Evolutionary conservation across 2,797 vertebrate species (phyloP).

Genomic region (Periophthalmus magnuspinnatus): DNA sequence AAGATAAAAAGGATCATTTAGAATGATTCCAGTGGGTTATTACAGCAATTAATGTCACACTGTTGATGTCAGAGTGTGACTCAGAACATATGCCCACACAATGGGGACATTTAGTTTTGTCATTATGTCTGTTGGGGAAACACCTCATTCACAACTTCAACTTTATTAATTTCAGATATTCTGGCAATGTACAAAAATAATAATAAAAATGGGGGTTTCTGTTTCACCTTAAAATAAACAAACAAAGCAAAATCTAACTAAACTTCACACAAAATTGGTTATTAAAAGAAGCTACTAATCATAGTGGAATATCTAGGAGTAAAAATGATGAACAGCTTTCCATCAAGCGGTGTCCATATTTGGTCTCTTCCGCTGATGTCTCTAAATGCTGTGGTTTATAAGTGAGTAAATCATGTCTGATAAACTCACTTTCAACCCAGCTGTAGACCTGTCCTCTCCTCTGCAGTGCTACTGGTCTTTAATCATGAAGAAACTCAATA

Average conservation of each 20-base stretch:
- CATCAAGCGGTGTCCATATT: constrained; percentile 42
- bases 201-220: constrained; percentile 1
- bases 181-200: not conserved
- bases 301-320: constrained; percentile 34
- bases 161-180: not conserved
- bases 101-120: not conserved
- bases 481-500: constrained; percentile 50
- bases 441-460: constrained; percentile 24
- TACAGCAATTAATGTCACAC: too few species aligned
- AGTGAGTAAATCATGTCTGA: constrained; percentile 25
- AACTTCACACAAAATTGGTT: too few species aligned
- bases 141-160: not conserved
- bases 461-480: constrained; percentile 7
- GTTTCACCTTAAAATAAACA: not conserved
- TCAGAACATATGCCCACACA: not conserved
- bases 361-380: constrained; percentile 48
- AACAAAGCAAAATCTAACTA: too few species aligned
- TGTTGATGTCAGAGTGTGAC: not conserved
- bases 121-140: not conserved
- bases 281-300: not conserved
- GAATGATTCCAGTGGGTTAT: too few species aligned
- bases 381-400: constrained; percentile 12
- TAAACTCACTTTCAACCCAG: constrained; percentile 2
- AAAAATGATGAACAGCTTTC: constrained; percentile 21
- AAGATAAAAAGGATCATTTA: too few species aligned